A percentile compares a stretch with the other conserved stretches of the same genome.
These are phyloP conservation scores for Hylaea fasciaria DNA, from an alignment of 2,888 invertebrate genomes.

Conservation along the genomic window DNA sequence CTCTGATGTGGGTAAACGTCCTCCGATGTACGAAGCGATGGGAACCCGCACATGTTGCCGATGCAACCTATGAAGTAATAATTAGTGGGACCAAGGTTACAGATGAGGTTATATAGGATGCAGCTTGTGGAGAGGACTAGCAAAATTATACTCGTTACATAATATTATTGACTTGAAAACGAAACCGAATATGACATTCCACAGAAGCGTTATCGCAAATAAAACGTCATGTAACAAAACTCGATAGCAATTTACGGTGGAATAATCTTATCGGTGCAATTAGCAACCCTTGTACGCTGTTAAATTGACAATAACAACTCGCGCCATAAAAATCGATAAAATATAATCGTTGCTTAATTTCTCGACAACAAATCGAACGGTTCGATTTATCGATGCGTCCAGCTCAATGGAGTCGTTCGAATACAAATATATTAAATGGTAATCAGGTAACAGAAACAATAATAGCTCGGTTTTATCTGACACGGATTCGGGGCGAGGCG, in stretches of 20 bases:
- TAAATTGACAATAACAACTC: constrained; percentile 25
- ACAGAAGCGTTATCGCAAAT: background rate
- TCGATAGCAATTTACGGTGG: constrained; percentile 43
- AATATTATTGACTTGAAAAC: background rate
- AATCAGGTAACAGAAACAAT: constrained; percentile 32
- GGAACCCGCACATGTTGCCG: too few relatives aligned
- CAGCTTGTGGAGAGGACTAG: too few relatives aligned
- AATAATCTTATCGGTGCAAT: constrained; percentile 61
- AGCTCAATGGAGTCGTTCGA: constrained; percentile 29
- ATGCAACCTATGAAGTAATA: too few relatives aligned
- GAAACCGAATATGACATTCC: background rate
- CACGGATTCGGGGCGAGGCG: constrained; percentile 26
- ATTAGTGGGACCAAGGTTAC: too few relatives aligned
- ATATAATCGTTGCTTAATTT: constrained; percentile 23
- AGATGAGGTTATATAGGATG: too few relatives aligned
- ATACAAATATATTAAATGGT: constrained; percentile 36
- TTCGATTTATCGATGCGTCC: constrained; percentile 23
- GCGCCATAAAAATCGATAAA: constrained; percentile 29
- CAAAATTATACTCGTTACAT: too few relatives aligned
- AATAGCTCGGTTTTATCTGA: constrained; percentile 30
- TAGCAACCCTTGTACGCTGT: constrained; percentile 46
- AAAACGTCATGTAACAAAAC: background rate
- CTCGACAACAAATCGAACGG: constrained; percentile 20
- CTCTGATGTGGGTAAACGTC: too few relatives aligned
- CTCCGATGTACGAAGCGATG: too few relatives aligned